Evolutionary conservation across 2,113 vertebrate genomes (phyloP).

Genomic region (Desmodus rotundus): DNA sequence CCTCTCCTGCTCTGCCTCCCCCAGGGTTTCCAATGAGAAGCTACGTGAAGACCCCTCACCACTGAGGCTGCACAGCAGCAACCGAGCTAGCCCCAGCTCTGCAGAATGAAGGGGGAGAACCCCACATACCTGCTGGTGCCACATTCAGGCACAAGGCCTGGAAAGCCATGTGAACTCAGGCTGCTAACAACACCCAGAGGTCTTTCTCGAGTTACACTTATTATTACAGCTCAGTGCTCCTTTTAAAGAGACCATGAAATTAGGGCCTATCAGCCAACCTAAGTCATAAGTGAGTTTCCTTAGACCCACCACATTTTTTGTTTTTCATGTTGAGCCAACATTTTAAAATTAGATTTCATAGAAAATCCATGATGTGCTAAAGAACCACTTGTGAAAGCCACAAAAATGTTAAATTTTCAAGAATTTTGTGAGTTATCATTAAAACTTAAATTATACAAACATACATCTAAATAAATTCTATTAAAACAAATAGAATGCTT

Average conservation of each 20-base stretch:
- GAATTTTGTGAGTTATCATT: neutral
- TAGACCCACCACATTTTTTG: neutral
- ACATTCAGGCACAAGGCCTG: neutral
- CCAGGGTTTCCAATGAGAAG: neutral
- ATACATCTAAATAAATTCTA: neutral
- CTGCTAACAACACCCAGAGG: neutral
- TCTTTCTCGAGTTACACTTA: neutral
- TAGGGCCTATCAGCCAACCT: neutral
- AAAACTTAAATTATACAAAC: neutral
- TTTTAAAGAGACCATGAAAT: neutral
- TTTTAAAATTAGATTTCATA: neutral
- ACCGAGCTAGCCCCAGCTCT: neutral
- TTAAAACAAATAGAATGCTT: neutral
- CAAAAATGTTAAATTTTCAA: neutral
- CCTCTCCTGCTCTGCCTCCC: neutral
- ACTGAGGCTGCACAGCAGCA: rapidly evolving
- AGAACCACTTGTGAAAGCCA: neutral
- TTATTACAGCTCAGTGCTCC: neutral
- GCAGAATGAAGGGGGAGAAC: neutral
- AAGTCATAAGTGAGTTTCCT: neutral
- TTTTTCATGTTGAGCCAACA: neutral
- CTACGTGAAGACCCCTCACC: neutral
- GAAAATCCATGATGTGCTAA: neutral
- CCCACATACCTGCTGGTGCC: neutral
- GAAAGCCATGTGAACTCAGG: neutral